phyloP scores from a whole-genome alignment of 2,113 vertebrate species.

The Theristicus caerulescens region DNA sequence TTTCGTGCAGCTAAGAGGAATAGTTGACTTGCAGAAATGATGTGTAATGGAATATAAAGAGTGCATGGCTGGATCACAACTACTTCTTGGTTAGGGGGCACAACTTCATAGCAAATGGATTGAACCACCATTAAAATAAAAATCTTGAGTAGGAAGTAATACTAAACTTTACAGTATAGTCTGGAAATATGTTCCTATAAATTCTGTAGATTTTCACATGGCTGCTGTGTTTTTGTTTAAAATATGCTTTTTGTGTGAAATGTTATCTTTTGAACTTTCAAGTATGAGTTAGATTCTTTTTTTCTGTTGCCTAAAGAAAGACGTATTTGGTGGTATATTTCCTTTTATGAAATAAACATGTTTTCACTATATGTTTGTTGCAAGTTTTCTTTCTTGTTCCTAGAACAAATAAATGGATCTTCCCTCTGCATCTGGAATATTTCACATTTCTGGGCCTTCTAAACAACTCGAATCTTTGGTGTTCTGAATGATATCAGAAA shows the following conservation, averaged over 20 bases:
- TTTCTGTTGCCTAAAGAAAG: neutral
- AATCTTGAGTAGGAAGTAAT: neutral
- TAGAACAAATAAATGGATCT: neutral
- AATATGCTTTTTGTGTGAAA: neutral
- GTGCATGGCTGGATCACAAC: neutral
- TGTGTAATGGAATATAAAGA: neutral
- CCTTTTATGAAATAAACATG: neutral
- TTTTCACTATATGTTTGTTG: neutral
- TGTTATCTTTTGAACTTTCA: neutral
- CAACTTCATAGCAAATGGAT: neutral
- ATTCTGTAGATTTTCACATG: neutral
- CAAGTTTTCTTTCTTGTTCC: neutral
- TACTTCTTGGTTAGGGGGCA: neutral
- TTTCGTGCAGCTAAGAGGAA: fast-evolving
- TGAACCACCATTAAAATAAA: neutral
- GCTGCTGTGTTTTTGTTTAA: neutral
- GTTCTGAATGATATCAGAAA: neutral
- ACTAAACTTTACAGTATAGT: neutral
- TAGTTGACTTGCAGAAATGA: neutral
- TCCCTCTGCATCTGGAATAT: neutral
- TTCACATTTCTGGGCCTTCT: neutral
- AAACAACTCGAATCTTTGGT: neutral
- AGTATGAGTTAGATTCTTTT: neutral
- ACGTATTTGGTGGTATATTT: neutral
- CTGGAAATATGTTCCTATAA: neutral